Evolutionary conservation across 2,113 vertebrate genomes (phyloP).

Genomic region (Muscicapa adusta): DNA sequence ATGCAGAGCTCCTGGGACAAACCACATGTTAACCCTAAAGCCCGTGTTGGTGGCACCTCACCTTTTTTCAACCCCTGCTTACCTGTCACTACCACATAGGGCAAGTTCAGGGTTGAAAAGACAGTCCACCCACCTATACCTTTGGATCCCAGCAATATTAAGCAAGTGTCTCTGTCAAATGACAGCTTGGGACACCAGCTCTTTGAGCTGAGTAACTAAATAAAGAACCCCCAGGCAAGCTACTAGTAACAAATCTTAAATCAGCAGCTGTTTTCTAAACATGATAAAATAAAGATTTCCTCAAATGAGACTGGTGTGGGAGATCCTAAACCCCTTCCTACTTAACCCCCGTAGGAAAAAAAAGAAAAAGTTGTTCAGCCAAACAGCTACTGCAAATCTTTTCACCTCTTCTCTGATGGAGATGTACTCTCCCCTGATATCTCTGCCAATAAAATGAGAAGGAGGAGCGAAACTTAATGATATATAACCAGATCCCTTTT

Average conservation of each 20-base stretch:
- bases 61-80: not conserved
- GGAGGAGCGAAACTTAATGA: constrained; percentile 11
- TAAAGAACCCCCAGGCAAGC: not conserved
- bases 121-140: not conserved
- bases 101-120: not conserved
- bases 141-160: not conserved
- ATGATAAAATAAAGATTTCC: not conserved
- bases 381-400: not conserved
- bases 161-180: not conserved
- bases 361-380: not conserved
- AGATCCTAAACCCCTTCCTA: not conserved
- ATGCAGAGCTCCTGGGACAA: not conserved
- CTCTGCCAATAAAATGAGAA: constrained; percentile 11
- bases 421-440: not conserved
- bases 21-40: not conserved
- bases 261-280: not conserved
- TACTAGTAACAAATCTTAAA: not conserved
- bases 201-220: not conserved
- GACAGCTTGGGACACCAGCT: not conserved
- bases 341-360: not conserved
- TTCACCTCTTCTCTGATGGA: not conserved
- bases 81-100: not conserved
- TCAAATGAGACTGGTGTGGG: not conserved
- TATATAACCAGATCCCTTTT: constrained; percentile 59
- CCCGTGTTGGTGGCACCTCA: not conserved